Conservation (phyloP, 2,888 invertebrate genomes). For the Euclidia mi region DNA sequence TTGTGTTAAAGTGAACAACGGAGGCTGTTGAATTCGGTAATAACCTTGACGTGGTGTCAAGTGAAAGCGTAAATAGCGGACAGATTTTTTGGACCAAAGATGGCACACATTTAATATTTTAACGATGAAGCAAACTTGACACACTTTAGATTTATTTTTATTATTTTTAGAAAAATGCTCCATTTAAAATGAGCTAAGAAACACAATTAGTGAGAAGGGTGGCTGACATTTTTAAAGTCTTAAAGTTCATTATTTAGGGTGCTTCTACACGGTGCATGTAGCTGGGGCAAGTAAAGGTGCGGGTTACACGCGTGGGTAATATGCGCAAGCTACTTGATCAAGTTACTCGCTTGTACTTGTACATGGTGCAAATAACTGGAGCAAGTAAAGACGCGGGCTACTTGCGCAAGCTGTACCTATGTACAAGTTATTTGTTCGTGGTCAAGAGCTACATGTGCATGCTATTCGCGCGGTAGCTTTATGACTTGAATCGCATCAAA, state of each 20-base stretch:
- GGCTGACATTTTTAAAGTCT: background rate
- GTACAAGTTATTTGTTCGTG: too few relatives aligned
- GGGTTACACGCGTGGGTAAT: too few relatives aligned
- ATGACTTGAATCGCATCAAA: too few relatives aligned
- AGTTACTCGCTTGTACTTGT: too few relatives aligned
- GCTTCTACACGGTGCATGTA: too few relatives aligned
- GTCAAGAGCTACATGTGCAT: too few relatives aligned
- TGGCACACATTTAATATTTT: constrained; percentile 9
- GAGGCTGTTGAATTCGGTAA: background rate
- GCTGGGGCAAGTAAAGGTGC: too few relatives aligned
- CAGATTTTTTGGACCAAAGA: background rate
- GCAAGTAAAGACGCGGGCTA: too few relatives aligned
- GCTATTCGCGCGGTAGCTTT: too few relatives aligned
- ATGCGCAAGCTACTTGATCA: too few relatives aligned
- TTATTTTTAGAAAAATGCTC: background rate
- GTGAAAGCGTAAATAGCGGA: constrained; percentile 3
- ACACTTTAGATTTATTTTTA: background rate
- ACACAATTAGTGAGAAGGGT: constrained; percentile 1
- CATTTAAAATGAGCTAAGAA: constrained; percentile 1
- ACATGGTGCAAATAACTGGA: too few relatives aligned
- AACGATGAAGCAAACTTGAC: constrained; percentile 5
- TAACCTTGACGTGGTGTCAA: background rate
- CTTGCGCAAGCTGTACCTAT: too few relatives aligned
- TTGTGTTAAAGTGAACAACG: background rate
- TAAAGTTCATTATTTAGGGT: background rate